These are phyloP conservation scores for Melanotaenia maccullochi DNA, from an alignment of 2,797 vertebrate species.

Conservation along the genomic window DNA sequence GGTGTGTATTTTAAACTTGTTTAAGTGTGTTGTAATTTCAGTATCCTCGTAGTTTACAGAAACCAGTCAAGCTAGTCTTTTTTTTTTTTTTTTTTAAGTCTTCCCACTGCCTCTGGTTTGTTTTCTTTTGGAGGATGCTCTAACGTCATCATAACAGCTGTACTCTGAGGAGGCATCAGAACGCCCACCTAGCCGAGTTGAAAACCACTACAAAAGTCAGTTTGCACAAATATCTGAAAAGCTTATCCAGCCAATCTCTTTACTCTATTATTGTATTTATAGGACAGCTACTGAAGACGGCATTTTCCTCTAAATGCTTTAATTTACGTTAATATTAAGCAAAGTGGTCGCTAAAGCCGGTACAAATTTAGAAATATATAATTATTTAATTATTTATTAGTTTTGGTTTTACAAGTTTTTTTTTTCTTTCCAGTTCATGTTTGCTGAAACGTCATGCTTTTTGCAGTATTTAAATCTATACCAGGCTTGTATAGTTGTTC, in stretches of 20 bases:
- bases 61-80: slow-evolving; percentile 19
- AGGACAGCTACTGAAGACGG: slow-evolving; percentile 44
- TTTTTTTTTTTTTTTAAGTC: slow-evolving; percentile 1
- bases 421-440: slow-evolving; percentile 29
- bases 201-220: slow-evolving; percentile 71
- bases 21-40: slow-evolving; percentile 29
- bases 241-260: slow-evolving; percentile 17
- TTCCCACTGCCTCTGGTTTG: slow-evolving; percentile 2
- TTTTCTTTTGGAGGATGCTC: not conserved
- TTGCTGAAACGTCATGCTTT: slow-evolving; percentile 23
- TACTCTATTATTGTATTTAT: slow-evolving; percentile 19
- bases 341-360: slow-evolving; percentile 10
- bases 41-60: slow-evolving; percentile 44
- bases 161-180: slow-evolving; percentile 15
- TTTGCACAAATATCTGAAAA: slow-evolving; percentile 29
- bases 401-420: slow-evolving; percentile 45
- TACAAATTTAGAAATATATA: slow-evolving; percentile 44
- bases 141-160: slow-evolving; percentile 8
- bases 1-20: slow-evolving; percentile 9
- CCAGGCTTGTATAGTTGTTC: slow-evolving; percentile 39
- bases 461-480: slow-evolving; percentile 65
- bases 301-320: slow-evolving; percentile 16
- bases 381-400: slow-evolving; percentile 82
- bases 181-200: not conserved
- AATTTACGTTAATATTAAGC: slow-evolving; percentile 16